Base-by-base conservation (phyloP, 2,113 vertebrate genomes). In the Cyanoramphus novaezelandiae region DNA sequence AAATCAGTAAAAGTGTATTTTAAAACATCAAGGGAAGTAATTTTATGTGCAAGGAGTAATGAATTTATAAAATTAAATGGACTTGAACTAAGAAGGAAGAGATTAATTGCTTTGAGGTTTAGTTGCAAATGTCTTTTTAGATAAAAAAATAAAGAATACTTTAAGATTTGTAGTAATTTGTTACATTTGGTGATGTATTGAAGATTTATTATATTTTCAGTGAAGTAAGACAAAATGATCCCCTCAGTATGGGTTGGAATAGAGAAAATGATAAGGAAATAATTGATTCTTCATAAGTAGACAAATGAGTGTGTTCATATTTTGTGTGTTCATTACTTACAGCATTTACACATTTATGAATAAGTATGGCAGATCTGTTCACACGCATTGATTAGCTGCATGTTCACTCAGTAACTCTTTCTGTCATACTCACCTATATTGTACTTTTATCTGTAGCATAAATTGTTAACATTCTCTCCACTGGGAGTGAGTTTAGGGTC, bases 271-370 rank as follows among this genome's bases (percentile, higher is more conserved):
- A 87, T 96, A 95, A 93, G 74, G 91, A 91, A 96, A 94, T 96
- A 96, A 97, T 97, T 96, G 96, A 97, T 97, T 96, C 96, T 94
- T 94, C 74, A 46, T 95, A 92, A 95, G 88, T 87, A 96, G 96
- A 97, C 79, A 94, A 97, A 97, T 97, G 96, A 96, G 92, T 74
- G 88, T 94, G 93, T 92, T 97, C 93, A 79, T 87, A 93, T 93
- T 96, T 97, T 95, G 96, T 97, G 77, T 97, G 96, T 97, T 97
- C 96, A 97, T 97, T 97, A 97, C 95, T 96, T 96, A 96, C 91
- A 94, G 82, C 96, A 93, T 95, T 96, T 96, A 95, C 92, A 95
- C 93, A 80, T 93, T 96, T 96, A 96, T 95, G 96, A 96, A 80
- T 97, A 94, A 96, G 81, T 91, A 95, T 93, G 88, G 91, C 83